Percentiles rank a stretch among this genome's conserved stretches.
phyloP scores from a whole-genome alignment of 2,797 vertebrate genomes.

The Acridotheres tristis region DNA sequence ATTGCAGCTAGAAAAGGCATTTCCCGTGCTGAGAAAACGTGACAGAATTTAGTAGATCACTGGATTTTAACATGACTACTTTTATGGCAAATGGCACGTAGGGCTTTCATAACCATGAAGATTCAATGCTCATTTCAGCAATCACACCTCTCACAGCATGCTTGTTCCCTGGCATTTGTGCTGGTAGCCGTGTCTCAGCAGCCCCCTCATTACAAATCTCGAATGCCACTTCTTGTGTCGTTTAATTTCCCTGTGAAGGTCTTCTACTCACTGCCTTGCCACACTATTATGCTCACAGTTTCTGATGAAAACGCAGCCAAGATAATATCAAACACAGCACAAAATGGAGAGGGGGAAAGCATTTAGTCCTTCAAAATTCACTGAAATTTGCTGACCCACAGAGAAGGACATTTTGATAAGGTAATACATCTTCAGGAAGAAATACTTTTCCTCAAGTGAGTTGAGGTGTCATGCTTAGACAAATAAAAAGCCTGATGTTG shows the following conservation, averaged over 20 bases:
- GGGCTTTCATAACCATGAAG: not conserved
- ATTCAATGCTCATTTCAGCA: not conserved
- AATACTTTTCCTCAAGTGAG: not conserved
- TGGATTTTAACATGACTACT: slow-evolving; percentile 5
- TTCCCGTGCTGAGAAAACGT: not conserved
- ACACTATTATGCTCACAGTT: not conserved
- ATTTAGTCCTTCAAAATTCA: not conserved
- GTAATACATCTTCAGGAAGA: not conserved
- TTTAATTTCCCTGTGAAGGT: slow-evolving; percentile 47
- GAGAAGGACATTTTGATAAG: not conserved
- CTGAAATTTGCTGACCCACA: not conserved
- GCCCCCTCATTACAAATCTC: slow-evolving; percentile 11
- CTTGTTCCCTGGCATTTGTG: slow-evolving; percentile 49
- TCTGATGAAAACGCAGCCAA: not conserved
- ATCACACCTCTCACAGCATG: slow-evolving; percentile 27
- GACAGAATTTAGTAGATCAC: slow-evolving; percentile 22
- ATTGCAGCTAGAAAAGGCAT: not conserved
- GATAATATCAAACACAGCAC: not conserved
- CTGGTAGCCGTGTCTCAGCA: not conserved
- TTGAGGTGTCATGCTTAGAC: not conserved
- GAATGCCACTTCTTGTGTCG: slow-evolving; percentile 5
- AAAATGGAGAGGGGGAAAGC: not conserved
- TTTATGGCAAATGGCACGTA: not conserved
- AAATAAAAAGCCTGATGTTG: not conserved
- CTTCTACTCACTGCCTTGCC: slow-evolving; percentile 2